Evolutionary conservation across 2,113 vertebrate genomes (phyloP), one percentile per base, ranked within the genome.

Genomic region (Rattus rattus): DNA sequence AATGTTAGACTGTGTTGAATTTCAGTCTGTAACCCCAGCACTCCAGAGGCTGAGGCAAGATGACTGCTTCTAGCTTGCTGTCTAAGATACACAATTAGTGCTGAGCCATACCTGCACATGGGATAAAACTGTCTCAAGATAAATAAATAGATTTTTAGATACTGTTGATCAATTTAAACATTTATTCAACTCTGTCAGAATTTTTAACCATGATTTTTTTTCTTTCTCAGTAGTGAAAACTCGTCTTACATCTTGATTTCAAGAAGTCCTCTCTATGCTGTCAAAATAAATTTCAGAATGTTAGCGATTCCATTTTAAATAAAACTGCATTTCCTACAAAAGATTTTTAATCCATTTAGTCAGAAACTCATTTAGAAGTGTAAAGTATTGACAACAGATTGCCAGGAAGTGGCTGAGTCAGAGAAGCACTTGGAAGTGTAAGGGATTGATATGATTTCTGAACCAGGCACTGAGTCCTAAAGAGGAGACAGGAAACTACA

Each of bases 241-340:
- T 73, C 43, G 84, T 47, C 6, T 52, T 70, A 33, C 10, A 73
- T 56, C 33, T 94, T 63, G 59, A 84, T 84, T 84, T 88, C 33
- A 92, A 83, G 36, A 91, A 88, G 33, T 89, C 43, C 76, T 13
- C 85, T 85, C 47, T n/a, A 28, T 85, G 7, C 14, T 52, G 43
- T 85, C 67, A 81, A 87, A 94, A 91, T 79, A 61, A 76, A 90
- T 95, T 94, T 79, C 10, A 88, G 59, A 88, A 63, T 47, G 43
- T 28, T 69, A 85, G 20, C 8, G 8, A 79, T 95, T 20, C 59
- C 16, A 88, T 19, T 92, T 47, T 91, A 96, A 88, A 65, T 85
- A 17, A 94, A 72, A 87, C 2, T 63, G 28, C 0, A 30, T 77
- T 95, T 83, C 24, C 12, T 67, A 59, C 39, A 79, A 81, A 92